phyloP scores from a whole-genome alignment of 2,888 invertebrate genomes.

The Sminthurides aquaticus region DNA sequence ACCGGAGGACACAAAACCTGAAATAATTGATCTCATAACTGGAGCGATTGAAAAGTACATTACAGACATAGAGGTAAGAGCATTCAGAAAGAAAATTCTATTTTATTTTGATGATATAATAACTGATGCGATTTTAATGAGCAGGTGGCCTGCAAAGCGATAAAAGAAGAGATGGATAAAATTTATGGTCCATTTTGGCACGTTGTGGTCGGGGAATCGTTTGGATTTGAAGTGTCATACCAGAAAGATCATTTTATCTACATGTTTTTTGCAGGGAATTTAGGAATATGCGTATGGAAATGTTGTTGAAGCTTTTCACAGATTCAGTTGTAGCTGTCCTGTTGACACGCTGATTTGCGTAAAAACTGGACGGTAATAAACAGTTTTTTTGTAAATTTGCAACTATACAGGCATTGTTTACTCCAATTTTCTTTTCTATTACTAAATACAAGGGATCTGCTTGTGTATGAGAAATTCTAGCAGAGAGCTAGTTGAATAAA shows the following conservation, averaged over 20 bases:
- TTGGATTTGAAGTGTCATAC: constrained; percentile 85
- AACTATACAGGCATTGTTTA: too few species aligned
- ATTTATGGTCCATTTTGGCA: constrained; percentile 92
- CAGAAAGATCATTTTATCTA: constrained; percentile 80
- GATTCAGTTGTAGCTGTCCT: not conserved
- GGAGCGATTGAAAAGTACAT: constrained; percentile 34
- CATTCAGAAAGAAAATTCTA: too few species aligned
- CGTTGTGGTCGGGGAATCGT: constrained; percentile 92
- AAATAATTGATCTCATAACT: constrained; percentile 38
- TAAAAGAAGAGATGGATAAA: constrained; percentile 92
- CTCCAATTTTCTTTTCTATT: too few species aligned
- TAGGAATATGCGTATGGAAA: constrained; percentile 39
- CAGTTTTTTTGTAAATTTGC: too few species aligned
- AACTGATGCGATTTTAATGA: too few species aligned
- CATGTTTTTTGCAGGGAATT: constrained; percentile 60
- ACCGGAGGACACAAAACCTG: constrained; percentile 37
- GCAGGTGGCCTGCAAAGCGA: constrained; percentile 81
- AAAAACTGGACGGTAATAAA: too few species aligned
- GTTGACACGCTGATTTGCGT: too few species aligned
- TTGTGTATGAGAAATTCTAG: too few species aligned
- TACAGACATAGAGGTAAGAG: constrained; percentile 32
- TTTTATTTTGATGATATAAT: too few species aligned
- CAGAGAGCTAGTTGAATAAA: too few species aligned
- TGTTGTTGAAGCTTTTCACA: too few species aligned
- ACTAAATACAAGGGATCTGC: too few species aligned